These are phyloP conservation scores for Odontophorus gujanensis DNA, from an alignment of 2,113 vertebrate genomes.

Conservation along the genomic window DNA sequence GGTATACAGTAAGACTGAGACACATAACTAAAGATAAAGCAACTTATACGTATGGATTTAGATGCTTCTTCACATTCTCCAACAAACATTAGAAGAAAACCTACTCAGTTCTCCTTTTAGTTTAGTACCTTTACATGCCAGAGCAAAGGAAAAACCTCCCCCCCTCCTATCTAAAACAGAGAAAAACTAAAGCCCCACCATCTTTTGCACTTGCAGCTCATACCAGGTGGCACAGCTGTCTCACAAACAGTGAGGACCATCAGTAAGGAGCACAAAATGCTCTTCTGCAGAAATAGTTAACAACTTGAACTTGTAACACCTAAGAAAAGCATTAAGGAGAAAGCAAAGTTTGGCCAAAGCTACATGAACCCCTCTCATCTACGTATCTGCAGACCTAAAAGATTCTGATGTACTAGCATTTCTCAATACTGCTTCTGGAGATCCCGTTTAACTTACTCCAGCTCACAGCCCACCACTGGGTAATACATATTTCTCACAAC, in stretches of 20 bases:
- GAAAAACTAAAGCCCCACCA: not conserved
- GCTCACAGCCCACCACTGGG: not conserved
- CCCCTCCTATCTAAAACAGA: not conserved
- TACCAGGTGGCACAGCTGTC: not conserved
- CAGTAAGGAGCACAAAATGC: not conserved
- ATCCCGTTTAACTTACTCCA: not conserved
- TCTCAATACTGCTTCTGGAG: not conserved
- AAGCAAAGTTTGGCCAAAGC: not conserved
- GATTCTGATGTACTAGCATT: not conserved
- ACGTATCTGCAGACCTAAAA: not conserved
- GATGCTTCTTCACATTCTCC: not conserved
- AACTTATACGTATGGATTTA: accelerated
- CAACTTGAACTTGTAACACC: too few relatives aligned
- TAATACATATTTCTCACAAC: not conserved
- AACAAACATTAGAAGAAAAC: not conserved
- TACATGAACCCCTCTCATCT: not conserved
- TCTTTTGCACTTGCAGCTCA: not conserved
- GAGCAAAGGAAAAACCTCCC: not conserved
- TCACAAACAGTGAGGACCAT: not conserved
- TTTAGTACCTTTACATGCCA: not conserved
- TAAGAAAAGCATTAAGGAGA: not conserved
- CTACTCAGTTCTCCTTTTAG: not conserved
- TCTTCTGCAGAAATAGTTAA: not conserved
- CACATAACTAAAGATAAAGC: not conserved
- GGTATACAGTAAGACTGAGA: not conserved